Evolutionary conservation across 2,113 vertebrate genomes (phyloP).

Genomic region (Solenodon paradoxus): DNA sequence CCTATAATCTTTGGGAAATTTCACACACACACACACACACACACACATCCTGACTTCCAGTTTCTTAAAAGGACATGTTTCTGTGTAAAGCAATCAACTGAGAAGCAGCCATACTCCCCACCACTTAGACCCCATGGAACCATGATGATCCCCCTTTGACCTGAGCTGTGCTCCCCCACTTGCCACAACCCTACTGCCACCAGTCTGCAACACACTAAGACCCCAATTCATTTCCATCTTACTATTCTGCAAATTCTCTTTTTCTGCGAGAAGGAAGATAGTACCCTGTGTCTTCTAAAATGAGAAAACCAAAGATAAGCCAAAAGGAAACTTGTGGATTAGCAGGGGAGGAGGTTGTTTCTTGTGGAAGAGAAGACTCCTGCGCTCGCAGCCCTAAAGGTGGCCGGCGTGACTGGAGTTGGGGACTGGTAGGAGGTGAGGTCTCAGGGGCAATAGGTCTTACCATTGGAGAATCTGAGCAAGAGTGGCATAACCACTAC

Average conservation of each 20-base stretch:
- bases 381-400: neutral
- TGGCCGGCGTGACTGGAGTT: no score
- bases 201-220: neutral
- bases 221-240: neutral
- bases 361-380: neutral
- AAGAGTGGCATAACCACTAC: neutral
- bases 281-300: conserved; percentile 12
- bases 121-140: neutral
- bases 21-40: neutral
- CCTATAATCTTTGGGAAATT: neutral
- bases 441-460: neutral
- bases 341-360: neutral
- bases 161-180: neutral
- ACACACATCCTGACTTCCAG: neutral
- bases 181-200: neutral
- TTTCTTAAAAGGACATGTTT: neutral
- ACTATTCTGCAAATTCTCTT: neutral
- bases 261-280: conserved; percentile 17
- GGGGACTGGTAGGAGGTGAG: neutral
- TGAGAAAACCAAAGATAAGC: conserved; percentile 31
- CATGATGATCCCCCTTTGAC: neutral
- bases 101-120: neutral
- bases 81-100: neutral
- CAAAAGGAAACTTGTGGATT: neutral
- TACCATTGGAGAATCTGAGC: neutral